A percentile compares a stretch with the other conserved stretches of the same genome.
Evolutionary conservation across 1,140 invertebrate species (phyloP).

Genomic region (Thaumetopoea pityocampa): DNA sequence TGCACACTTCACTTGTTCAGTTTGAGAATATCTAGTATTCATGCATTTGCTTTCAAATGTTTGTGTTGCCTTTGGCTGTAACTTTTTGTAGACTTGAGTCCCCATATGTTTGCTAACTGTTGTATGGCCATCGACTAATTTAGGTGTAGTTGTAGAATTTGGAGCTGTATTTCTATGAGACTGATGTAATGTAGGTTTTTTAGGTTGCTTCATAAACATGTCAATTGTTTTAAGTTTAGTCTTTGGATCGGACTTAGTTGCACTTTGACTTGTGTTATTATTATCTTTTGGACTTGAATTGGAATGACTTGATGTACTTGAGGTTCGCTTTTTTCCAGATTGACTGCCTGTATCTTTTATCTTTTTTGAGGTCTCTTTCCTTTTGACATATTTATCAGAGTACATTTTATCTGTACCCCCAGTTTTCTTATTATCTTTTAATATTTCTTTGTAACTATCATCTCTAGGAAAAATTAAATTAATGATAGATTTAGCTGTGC

Average conservation of each 20-base stretch:
- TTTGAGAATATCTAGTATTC: slow-evolving; percentile 40
- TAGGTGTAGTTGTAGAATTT: slow-evolving; percentile 18
- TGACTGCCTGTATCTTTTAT: slow-evolving; percentile 33
- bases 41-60: slow-evolving; percentile 30
- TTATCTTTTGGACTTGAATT: slow-evolving; percentile 42
- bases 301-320: slow-evolving; percentile 45
- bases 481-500: slow-evolving; percentile 33
- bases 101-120: slow-evolving; percentile 14
- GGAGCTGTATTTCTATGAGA: slow-evolving; percentile 57
- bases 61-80: slow-evolving; percentile 45
- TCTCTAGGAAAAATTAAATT: slow-evolving; percentile 42
- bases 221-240: slow-evolving; percentile 55
- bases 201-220: slow-evolving; percentile 55
- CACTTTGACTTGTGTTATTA: slow-evolving; percentile 22
- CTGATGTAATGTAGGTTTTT: slow-evolving; percentile 52
- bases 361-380: slow-evolving; percentile 44
- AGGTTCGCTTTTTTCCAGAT: slow-evolving; percentile 35
- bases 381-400: slow-evolving; percentile 60
- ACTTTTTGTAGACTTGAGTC: slow-evolving; percentile 33
- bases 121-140: slow-evolving; percentile 9
- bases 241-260: slow-evolving; percentile 44
- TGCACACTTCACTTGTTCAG: slow-evolving; percentile 31
- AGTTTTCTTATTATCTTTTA: slow-evolving; percentile 33
- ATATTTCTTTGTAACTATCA: slow-evolving; percentile 23
- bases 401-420: slow-evolving; percentile 35